phyloP scores from a whole-genome alignment of 64 coral and sea anemone genomes.

The Stichodactyla mertensii region DNA sequence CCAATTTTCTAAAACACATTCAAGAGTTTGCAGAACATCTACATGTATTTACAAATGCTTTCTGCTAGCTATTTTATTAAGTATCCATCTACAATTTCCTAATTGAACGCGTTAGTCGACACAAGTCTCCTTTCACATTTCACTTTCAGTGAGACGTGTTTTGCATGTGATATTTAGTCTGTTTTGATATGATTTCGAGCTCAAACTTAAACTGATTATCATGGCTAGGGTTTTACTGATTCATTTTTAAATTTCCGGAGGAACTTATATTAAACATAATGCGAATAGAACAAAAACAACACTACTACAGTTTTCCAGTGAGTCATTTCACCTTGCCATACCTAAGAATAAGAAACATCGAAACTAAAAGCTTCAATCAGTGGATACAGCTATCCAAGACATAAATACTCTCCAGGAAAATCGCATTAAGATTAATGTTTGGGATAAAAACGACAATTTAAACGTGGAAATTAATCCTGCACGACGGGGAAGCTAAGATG shows the following conservation, averaged over 20 bases:
- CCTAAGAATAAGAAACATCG: background rate
- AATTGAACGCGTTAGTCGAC: background rate
- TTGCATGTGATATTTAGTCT: background rate
- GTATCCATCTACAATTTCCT: background rate
- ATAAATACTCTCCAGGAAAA: background rate
- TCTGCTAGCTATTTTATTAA: background rate
- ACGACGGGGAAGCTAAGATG: background rate
- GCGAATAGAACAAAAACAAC: background rate
- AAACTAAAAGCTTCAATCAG: no score
- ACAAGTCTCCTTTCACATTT: background rate
- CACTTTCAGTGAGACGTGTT: background rate
- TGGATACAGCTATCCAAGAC: no score
- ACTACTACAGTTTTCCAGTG: background rate
- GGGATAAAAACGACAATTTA: background rate
- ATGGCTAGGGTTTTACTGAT: background rate
- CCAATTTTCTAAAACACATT: background rate
- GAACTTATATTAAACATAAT: background rate
- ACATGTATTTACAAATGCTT: slow-evolving; percentile 7
- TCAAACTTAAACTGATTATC: background rate
- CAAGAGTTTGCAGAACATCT: background rate
- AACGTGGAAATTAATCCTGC: background rate
- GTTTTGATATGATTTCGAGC: background rate
- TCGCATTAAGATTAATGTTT: background rate
- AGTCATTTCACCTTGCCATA: background rate
- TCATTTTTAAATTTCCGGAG: background rate